Evolutionary conservation across 2,797 vertebrate genomes (phyloP).

Genomic region (Cirrhinus molitorella): DNA sequence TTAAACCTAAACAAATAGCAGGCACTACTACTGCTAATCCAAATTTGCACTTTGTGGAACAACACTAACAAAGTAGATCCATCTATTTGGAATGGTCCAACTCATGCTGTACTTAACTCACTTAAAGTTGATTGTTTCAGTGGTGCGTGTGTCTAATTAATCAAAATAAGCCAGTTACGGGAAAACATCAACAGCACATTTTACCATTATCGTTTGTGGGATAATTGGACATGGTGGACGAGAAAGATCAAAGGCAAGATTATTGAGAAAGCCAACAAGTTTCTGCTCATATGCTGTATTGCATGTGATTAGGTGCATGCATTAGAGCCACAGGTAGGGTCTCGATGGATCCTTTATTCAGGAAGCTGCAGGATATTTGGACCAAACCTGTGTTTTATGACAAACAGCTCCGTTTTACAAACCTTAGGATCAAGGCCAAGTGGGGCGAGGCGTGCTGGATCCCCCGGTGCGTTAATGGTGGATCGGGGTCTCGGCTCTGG

Average conservation of each 20-base stretch:
- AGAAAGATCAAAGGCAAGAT: conserved; percentile 41
- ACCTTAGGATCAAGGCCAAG: conserved; percentile 60
- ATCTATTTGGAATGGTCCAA: background rate
- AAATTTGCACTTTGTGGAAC: background rate
- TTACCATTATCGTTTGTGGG: conserved; percentile 3
- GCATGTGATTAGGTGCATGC: conserved; percentile 35
- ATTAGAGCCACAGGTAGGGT: conserved; percentile 24
- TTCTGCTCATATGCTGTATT: background rate
- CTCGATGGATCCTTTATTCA: conserved; percentile 50
- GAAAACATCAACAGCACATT: conserved; percentile 1
- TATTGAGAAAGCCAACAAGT: conserved; percentile 9
- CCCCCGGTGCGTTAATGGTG: conserved; percentile 62
- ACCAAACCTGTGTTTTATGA: conserved; percentile 58
- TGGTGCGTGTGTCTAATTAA: background rate
- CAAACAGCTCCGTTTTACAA: conserved; percentile 52
- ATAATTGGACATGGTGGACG: conserved; percentile 30
- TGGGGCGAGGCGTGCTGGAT: conserved; percentile 48
- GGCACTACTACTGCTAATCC: background rate
- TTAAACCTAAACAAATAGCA: background rate
- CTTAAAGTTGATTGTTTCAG: background rate
- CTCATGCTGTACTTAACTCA: background rate
- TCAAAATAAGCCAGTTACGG: background rate
- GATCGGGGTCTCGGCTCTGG: conserved; percentile 51
- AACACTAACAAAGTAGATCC: background rate
- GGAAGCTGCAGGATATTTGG: conserved; percentile 38